Conservation (phyloP, 2,113 vertebrate species). For the Bambusicola thoracicus region DNA sequence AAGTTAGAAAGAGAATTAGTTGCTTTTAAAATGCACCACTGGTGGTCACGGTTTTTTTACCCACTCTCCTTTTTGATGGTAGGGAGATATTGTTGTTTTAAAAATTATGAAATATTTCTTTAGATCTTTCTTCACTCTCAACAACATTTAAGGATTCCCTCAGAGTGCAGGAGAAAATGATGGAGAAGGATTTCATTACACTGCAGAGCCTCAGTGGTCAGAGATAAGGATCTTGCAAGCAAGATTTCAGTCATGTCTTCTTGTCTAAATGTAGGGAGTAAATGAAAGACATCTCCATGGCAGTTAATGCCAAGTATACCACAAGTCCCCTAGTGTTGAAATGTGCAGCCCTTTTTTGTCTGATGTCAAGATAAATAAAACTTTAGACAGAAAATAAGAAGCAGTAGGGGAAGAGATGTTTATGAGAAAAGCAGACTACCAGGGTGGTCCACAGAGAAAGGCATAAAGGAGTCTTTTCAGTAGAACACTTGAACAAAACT, state of each 20-base stretch:
- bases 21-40: background rate
- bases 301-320: background rate
- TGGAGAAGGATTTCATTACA: background rate
- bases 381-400: background rate
- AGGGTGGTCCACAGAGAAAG: background rate
- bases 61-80: fast-evolving
- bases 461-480: background rate
- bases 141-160: background rate
- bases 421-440: fast-evolving
- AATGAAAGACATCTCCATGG: background rate
- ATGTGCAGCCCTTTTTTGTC: background rate
- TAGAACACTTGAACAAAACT: background rate
- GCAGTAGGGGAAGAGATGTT: background rate
- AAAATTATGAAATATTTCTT: background rate
- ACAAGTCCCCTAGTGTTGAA: background rate
- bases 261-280: background rate
- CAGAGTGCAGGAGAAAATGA: background rate
- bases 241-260: background rate
- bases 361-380: background rate
- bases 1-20: background rate
- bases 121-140: background rate
- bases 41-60: background rate
- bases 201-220: fast-evolving
- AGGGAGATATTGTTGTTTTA: background rate
- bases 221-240: background rate